These are phyloP conservation scores for Gymnocephalus cernua DNA, from an alignment of 2,113 vertebrate genomes.

Conservation along the genomic window DNA sequence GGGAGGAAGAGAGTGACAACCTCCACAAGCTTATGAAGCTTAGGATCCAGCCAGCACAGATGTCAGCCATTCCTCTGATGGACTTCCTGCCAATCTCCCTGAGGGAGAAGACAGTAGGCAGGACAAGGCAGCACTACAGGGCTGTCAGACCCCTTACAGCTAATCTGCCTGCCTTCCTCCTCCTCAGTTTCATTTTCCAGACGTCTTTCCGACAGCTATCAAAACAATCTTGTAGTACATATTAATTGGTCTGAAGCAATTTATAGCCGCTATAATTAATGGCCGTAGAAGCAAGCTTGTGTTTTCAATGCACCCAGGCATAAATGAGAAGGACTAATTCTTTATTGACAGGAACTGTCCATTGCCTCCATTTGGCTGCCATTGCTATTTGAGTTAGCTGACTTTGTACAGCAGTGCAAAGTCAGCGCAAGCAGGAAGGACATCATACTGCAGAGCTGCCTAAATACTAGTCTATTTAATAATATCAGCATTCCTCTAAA, in stretches of 20 bases:
- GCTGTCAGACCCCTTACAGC: slow-evolving; percentile 31
- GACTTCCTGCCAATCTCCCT: slow-evolving; percentile 54
- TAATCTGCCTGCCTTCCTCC: slow-evolving; percentile 32
- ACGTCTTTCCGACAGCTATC: slow-evolving; percentile 59
- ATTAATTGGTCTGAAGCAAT: slow-evolving; percentile 57
- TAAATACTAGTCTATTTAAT: slow-evolving; percentile 43
- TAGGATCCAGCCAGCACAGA: slow-evolving; percentile 47
- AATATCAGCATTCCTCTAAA: slow-evolving; percentile 40
- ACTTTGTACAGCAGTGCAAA: slow-evolving; percentile 35
- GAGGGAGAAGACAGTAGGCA: slow-evolving; percentile 43
- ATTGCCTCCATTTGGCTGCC: slow-evolving; percentile 32
- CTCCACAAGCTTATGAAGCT: slow-evolving; percentile 44
- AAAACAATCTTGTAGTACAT: slow-evolving; percentile 48
- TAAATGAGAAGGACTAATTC: slow-evolving; percentile 43
- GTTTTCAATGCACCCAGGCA: slow-evolving; percentile 24
- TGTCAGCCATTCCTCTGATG: slow-evolving; percentile 57
- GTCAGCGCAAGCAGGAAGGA: slow-evolving; percentile 16
- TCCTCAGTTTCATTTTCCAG: slow-evolving; percentile 44
- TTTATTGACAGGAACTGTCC: slow-evolving; percentile 42
- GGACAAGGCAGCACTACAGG: slow-evolving; percentile 15
- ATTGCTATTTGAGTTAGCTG: slow-evolving; percentile 58
- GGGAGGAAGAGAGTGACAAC: slow-evolving; percentile 28
- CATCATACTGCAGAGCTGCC: slow-evolving; percentile 15
- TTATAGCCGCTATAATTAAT: slow-evolving; percentile 59
- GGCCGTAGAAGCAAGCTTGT: slow-evolving; percentile 14